These are phyloP conservation scores for Eurosta solidaginis DNA, from an alignment of 1,140 invertebrate genomes.

Conservation along the genomic window DNA sequence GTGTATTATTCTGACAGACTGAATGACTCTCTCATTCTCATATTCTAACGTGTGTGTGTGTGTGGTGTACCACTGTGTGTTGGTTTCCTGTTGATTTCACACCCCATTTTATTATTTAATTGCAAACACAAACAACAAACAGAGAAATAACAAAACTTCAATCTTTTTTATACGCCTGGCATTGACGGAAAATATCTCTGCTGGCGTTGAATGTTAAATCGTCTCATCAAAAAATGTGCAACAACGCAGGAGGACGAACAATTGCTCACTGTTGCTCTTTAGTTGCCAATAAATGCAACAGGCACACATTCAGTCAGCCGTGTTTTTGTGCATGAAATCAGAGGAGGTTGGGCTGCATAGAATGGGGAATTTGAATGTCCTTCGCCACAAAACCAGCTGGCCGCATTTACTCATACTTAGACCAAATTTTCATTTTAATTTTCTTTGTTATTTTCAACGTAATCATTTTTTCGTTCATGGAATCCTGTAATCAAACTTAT, in stretches of 20 bases:
- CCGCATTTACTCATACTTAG: background rate
- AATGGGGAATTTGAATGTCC: background rate
- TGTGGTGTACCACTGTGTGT: background rate
- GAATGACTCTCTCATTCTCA: background rate
- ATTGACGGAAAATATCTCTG: slow-evolving; percentile 11
- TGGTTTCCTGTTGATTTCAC: slow-evolving; percentile 29
- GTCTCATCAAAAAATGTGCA: slow-evolving; percentile 8
- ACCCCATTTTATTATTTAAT: slow-evolving; percentile 16
- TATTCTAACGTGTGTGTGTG: background rate
- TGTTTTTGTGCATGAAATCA: too few relatives aligned
- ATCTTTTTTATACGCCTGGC: background rate
- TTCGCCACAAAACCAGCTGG: background rate
- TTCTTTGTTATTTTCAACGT: slow-evolving; percentile 18
- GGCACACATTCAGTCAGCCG: too few relatives aligned
- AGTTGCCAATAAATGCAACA: slow-evolving; percentile 8
- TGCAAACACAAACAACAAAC: slow-evolving; percentile 14
- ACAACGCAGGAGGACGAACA: background rate
- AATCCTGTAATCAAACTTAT: background rate
- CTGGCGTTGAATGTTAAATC: slow-evolving; percentile 14
- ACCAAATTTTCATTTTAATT: slow-evolving; percentile 10
- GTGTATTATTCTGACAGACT: too few relatives aligned
- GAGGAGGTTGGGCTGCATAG: background rate
- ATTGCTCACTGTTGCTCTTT: background rate
- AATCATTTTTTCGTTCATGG: slow-evolving; percentile 9
- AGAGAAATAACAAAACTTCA: background rate